phyloP scores from a whole-genome alignment of 2,888 invertebrate genomes.

The Alloplasta piceator region DNA sequence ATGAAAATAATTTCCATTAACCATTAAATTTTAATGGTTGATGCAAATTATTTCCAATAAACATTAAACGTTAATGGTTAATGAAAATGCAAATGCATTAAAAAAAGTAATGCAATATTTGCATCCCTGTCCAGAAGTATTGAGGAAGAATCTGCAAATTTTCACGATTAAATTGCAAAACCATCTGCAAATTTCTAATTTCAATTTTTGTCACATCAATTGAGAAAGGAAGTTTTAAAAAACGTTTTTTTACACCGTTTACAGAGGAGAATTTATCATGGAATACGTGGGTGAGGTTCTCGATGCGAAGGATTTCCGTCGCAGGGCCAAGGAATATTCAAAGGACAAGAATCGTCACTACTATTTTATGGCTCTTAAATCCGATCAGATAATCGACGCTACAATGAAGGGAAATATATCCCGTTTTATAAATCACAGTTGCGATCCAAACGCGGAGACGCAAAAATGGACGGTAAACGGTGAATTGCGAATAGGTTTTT shows the following conservation, averaged over 20 bases:
- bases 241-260: constrained; percentile 52
- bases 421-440: constrained; percentile 99
- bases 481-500: constrained; percentile 97
- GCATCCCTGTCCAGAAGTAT: too few relatives aligned
- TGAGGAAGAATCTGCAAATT: too few relatives aligned
- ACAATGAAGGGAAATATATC: constrained; percentile 98
- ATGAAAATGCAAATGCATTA: too few relatives aligned
- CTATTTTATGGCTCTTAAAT: constrained; percentile 98
- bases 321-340: constrained; percentile 94
- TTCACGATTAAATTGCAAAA: too few relatives aligned
- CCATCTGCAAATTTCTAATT: constrained; percentile 14
- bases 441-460: constrained; percentile 99
- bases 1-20: too few relatives aligned
- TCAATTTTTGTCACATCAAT: constrained; percentile 7
- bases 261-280: constrained; percentile 96
- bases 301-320: constrained; percentile 94
- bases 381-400: constrained; percentile 98
- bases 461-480: constrained; percentile 99
- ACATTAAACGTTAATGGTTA: too few relatives aligned
- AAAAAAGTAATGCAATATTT: too few relatives aligned
- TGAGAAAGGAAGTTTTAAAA: neutral
- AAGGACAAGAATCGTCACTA: constrained; percentile 96
- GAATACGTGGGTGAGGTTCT: constrained; percentile 99
- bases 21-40: too few relatives aligned
- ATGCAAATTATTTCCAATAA: too few relatives aligned